Evolutionary conservation across 2,113 vertebrate genomes (phyloP).

Genomic region (Platysteira castanea): DNA sequence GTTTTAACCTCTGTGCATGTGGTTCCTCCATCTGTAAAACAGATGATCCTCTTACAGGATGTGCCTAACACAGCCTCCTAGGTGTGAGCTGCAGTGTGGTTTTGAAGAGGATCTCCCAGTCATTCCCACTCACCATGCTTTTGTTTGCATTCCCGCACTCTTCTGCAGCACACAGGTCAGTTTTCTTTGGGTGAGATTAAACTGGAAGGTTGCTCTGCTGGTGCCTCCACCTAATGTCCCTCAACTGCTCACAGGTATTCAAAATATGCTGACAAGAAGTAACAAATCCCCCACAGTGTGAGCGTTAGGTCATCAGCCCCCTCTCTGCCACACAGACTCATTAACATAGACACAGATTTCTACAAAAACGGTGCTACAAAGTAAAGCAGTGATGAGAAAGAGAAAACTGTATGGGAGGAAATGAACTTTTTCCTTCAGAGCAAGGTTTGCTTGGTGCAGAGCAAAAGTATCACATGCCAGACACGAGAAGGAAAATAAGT

Average conservation of each 20-base stretch:
- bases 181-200: neutral
- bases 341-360: neutral
- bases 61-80: neutral
- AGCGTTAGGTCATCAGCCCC: neutral
- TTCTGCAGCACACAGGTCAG: neutral
- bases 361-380: neutral
- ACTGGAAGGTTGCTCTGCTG: neutral
- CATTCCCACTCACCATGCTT: neutral
- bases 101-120: neutral
- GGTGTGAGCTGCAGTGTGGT: neutral
- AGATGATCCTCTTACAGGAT: neutral
- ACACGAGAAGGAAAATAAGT: neutral
- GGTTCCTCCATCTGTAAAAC: neutral
- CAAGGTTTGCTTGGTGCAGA: neutral
- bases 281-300: neutral
- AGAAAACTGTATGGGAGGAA: neutral
- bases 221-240: neutral
- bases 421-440: neutral
- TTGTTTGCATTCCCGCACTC: neutral
- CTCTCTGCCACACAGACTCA: rapidly evolving
- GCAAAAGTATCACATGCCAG: neutral
- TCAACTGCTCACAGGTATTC: neutral
- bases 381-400: neutral
- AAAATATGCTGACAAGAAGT: neutral
- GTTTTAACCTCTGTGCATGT: neutral